These are phyloP conservation scores for Dysidea cf. avara DNA, from an alignment of 37 sponge, comb jelly and placozoan species.

Conservation along the genomic window DNA sequence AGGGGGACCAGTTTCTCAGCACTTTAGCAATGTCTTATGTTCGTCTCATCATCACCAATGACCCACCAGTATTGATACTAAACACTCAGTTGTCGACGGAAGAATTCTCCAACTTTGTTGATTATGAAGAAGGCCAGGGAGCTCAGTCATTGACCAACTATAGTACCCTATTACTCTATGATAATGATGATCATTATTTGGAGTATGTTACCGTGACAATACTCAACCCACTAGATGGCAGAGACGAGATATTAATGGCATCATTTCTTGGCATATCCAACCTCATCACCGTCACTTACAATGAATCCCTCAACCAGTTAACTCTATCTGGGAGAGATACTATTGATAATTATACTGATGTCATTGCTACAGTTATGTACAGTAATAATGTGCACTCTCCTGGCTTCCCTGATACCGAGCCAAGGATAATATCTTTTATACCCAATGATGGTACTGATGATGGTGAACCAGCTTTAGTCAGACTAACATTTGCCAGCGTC, in stretches of 20 bases:
- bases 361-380: constrained; percentile 63
- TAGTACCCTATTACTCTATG: constrained; percentile 47
- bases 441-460: constrained; percentile 67
- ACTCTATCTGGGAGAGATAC: constrained; percentile 56
- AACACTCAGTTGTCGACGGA: constrained; percentile 28
- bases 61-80: constrained; percentile 74
- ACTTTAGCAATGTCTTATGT: constrained; percentile 43
- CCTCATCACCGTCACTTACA: constrained; percentile 42
- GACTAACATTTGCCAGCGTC: constrained; percentile 65
- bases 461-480: constrained; percentile 44
- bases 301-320: constrained; percentile 27
- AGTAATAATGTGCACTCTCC: constrained; percentile 66
- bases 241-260: constrained; percentile 49
- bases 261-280: constrained; percentile 13
- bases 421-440: constrained; percentile 69
- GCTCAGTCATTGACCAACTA: constrained; percentile 46
- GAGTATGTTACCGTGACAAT: constrained; percentile 54
- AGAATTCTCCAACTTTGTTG: constrained; percentile 56
- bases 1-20: constrained; percentile 59
- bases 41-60: constrained; percentile 50
- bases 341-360: constrained; percentile 59
- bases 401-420: constrained; percentile 73
- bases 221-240: constrained; percentile 55
- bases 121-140: constrained; percentile 74
- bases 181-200: constrained; percentile 69